Conservation (phyloP, 1,140 invertebrate genomes). For the Drosophila kepulauana region DNA sequence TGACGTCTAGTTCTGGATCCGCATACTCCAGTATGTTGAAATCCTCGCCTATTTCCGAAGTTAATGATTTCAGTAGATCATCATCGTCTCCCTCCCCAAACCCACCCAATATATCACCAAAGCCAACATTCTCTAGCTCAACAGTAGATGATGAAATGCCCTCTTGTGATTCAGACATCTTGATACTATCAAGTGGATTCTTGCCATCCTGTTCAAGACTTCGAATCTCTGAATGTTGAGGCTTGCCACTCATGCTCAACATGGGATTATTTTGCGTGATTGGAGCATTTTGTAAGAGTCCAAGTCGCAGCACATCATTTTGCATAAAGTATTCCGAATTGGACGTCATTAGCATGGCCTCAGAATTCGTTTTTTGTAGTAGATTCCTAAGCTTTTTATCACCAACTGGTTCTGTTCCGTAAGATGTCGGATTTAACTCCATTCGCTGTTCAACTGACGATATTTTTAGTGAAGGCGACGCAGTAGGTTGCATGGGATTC, state of each 20-base stretch:
- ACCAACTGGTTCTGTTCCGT: conserved; percentile 57
- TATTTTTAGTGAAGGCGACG: conserved; percentile 48
- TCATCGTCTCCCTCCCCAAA: conserved; percentile 95
- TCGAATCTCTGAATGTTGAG: conserved; percentile 56
- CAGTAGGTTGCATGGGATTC: conserved; percentile 26
- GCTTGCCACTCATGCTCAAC: conserved; percentile 66
- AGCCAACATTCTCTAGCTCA: conserved; percentile 86
- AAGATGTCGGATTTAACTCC: conserved; percentile 51
- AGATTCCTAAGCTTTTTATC: conserved; percentile 70
- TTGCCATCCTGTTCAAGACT: conserved; percentile 66
- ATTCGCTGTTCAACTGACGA: conserved; percentile 48
- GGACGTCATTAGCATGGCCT: conserved; percentile 58
- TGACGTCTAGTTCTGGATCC: conserved; percentile 95
- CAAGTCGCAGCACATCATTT: conserved; percentile 66
- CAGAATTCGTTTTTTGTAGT: conserved; percentile 65
- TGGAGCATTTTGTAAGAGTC: conserved; percentile 56
- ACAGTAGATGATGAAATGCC: conserved; percentile 64
- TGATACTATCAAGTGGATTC: conserved; percentile 41
- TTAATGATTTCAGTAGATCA: conserved; percentile 89
- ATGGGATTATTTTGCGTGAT: conserved; percentile 74
- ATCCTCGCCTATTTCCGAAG: conserved; percentile 95
- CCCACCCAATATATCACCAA: conserved; percentile 92
- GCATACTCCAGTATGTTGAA: conserved; percentile 98
- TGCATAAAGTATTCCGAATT: conserved; percentile 64
- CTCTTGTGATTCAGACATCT: conserved; percentile 65